phyloP scores from a whole-genome alignment of 2,888 invertebrate genomes.

The Agrochola circellaris region DNA sequence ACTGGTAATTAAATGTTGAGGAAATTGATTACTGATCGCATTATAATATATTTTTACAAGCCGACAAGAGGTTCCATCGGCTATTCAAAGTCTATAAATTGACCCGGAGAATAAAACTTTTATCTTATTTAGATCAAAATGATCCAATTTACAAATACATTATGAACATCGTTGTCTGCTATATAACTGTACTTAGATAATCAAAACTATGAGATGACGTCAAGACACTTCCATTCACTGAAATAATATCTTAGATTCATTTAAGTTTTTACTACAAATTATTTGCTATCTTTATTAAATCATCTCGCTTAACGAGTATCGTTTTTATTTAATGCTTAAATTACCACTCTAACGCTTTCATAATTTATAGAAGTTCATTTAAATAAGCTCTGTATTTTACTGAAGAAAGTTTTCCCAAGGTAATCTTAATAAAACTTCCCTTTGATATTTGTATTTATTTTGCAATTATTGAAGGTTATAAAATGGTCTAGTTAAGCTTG shows the following conservation, averaged over 20 bases:
- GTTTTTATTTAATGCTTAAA: neutral
- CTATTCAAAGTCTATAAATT: neutral
- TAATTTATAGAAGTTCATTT: neutral
- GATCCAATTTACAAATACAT: neutral
- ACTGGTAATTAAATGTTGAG: neutral
- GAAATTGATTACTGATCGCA: neutral
- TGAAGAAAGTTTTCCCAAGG: neutral
- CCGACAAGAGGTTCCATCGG: neutral
- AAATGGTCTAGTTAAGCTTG: neutral
- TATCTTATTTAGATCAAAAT: neutral
- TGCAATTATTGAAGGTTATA: neutral
- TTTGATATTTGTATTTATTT: neutral
- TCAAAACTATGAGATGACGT: neutral
- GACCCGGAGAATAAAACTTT: neutral
- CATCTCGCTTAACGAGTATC: neutral
- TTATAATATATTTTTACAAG: neutral
- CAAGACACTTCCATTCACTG: neutral
- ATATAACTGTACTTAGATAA: constrained; percentile 5
- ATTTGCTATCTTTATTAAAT: neutral
- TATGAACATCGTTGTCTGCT: neutral
- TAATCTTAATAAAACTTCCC: neutral
- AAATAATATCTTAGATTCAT: neutral
- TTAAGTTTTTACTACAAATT: neutral
- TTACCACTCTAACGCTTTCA: neutral
- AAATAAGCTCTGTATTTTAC: neutral